Conservation (phyloP, 2,797 vertebrate genomes). For the Merluccius polli region DNA sequence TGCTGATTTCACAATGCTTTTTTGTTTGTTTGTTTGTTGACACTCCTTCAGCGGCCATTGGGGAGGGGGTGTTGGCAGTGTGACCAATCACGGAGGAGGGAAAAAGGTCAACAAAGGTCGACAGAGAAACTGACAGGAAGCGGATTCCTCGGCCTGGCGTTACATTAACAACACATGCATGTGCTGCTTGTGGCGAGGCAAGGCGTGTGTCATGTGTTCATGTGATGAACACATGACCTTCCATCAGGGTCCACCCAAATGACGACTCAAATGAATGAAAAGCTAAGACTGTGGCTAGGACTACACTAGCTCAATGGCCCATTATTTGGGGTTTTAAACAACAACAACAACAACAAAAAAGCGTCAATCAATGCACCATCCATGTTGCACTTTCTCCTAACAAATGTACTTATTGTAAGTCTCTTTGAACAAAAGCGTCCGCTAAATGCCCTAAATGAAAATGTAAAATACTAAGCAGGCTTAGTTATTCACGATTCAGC, state of each 20-base stretch:
- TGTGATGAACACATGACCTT: background rate
- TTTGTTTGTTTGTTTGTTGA: constrained; percentile 45
- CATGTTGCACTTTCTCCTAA: too few relatives aligned
- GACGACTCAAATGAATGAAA: background rate
- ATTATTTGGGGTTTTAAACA: background rate
- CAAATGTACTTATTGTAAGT: too few relatives aligned
- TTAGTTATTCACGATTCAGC: background rate
- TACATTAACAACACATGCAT: too few relatives aligned
- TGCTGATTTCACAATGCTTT: constrained; percentile 52
- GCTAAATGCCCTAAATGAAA: background rate
- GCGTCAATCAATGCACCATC: too few relatives aligned
- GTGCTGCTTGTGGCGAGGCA: too few relatives aligned
- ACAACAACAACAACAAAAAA: too few relatives aligned
- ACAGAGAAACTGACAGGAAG: constrained; percentile 13
- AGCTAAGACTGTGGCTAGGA: too few relatives aligned
- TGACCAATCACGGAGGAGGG: background rate
- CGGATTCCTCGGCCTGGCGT: background rate
- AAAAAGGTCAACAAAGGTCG: constrained; percentile 17
- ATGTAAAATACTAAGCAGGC: background rate
- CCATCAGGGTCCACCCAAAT: background rate
- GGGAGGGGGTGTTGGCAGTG: constrained; percentile 9
- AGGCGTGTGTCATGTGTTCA: too few relatives aligned
- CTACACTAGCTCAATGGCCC: background rate
- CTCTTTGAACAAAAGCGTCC: too few relatives aligned
- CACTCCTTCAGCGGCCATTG: constrained; percentile 14